phyloP scores from a whole-genome alignment of 2,888 invertebrate genomes.

The Scaeva pyrastri region DNA sequence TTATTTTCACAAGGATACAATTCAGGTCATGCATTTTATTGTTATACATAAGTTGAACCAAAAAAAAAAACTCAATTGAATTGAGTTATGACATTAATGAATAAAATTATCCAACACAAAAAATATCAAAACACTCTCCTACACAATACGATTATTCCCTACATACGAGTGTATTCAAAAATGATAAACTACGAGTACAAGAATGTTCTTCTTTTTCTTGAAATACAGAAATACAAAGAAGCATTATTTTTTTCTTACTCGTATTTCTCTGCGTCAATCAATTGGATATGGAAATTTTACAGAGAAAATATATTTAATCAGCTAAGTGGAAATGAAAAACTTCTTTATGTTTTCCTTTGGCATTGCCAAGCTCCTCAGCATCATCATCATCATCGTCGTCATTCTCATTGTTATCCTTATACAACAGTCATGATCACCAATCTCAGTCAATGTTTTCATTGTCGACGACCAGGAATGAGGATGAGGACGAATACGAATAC shows the following conservation, averaged over 20 bases:
- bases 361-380: constrained; percentile 30
- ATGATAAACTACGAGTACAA: constrained; percentile 13
- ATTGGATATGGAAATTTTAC: constrained; percentile 60
- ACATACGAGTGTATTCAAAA: background rate
- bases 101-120: constrained; percentile 11
- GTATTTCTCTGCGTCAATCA: constrained; percentile 40
- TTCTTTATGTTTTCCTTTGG: constrained; percentile 38
- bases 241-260: constrained; percentile 11
- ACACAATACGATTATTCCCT: background rate
- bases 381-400: constrained; percentile 29
- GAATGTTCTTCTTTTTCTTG: background rate
- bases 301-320: constrained; percentile 64
- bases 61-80: background rate
- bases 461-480: background rate
- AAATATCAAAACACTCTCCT: constrained; percentile 5
- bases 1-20: too few species aligned
- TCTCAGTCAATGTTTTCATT: constrained; percentile 21
- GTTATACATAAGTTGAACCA: background rate
- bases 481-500: too few species aligned
- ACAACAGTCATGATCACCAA: constrained; percentile 25
- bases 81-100: background rate
- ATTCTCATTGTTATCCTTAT: constrained; percentile 3
- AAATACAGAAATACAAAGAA: constrained; percentile 14
- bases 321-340: constrained; percentile 61
- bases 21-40: too few species aligned